Evolutionary conservation across 2,113 vertebrate species (phyloP).

Genomic region (Athene cunicularia): DNA sequence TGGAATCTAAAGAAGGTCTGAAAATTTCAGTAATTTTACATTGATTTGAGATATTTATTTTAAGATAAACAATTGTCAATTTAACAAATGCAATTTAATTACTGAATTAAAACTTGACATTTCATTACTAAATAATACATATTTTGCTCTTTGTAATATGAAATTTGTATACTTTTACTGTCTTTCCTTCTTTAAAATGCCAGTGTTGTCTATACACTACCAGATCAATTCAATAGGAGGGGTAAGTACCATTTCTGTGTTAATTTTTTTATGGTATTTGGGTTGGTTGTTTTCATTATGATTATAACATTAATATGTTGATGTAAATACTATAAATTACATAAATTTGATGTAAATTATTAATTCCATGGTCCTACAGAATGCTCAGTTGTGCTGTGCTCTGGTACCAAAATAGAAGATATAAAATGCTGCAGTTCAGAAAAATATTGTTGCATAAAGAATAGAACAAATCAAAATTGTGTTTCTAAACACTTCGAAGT

Average conservation of each 20-base stretch:
- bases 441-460: neutral
- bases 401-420: neutral
- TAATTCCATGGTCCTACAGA: neutral
- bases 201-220: neutral
- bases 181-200: neutral
- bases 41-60: neutral
- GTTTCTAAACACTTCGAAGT: neutral
- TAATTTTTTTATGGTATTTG: neutral
- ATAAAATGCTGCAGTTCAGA: neutral
- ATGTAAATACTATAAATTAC: neutral
- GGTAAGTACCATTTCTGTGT: neutral
- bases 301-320: neutral
- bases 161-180: neutral
- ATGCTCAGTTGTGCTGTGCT: neutral
- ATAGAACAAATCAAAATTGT: neutral
- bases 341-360: neutral
- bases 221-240: neutral
- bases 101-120: neutral
- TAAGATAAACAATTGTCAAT: neutral
- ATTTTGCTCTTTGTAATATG: neutral
- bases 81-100: neutral
- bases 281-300: neutral
- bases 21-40: neutral
- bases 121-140: neutral
- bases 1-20: neutral